phyloP scores from a whole-genome alignment of 2,888 invertebrate genomes.

The Tubulanus polymorphus region DNA sequence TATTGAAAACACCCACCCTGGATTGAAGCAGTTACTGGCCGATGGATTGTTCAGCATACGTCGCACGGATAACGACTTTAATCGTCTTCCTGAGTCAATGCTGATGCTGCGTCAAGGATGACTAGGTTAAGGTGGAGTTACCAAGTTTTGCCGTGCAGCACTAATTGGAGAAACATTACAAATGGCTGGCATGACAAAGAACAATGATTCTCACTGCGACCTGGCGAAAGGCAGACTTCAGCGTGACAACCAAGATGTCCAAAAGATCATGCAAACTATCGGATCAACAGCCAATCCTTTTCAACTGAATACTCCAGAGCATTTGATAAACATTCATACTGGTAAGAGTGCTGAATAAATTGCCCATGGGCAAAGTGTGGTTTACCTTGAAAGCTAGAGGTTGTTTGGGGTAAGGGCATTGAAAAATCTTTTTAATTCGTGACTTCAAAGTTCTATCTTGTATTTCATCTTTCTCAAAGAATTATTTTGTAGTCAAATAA shows the following conservation, averaged over 20 bases:
- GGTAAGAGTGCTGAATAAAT: not conserved
- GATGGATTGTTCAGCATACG: constrained; percentile 8
- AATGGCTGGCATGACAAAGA: constrained; percentile 7
- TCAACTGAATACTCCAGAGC: not conserved
- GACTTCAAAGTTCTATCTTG: no score
- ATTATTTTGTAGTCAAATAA: no score
- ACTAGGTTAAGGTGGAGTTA: constrained; percentile 9
- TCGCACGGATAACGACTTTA: constrained; percentile 14
- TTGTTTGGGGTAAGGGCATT: no score
- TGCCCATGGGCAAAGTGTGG: no score
- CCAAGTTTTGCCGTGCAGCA: constrained; percentile 7
- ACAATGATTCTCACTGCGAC: constrained; percentile 6
- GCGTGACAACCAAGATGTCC: constrained; percentile 5
- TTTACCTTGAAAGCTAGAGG: no score
- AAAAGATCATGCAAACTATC: constrained; percentile 1
- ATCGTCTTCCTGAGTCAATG: constrained; percentile 11
- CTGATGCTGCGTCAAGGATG: constrained; percentile 12
- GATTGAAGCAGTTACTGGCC: constrained; percentile 1
- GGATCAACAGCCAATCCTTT: constrained; percentile 6
- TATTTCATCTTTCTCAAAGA: no score
- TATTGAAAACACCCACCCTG: constrained; percentile 6
- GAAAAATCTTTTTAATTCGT: no score
- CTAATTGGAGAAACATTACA: constrained; percentile 5
- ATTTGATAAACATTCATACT: not conserved
- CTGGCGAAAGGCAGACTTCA: not conserved